A percentile compares a stretch with the other conserved stretches of the same genome.
Evolutionary conservation across 2,888 invertebrate genomes (phyloP).

Genomic region (Diaprepes abbreviatus): DNA sequence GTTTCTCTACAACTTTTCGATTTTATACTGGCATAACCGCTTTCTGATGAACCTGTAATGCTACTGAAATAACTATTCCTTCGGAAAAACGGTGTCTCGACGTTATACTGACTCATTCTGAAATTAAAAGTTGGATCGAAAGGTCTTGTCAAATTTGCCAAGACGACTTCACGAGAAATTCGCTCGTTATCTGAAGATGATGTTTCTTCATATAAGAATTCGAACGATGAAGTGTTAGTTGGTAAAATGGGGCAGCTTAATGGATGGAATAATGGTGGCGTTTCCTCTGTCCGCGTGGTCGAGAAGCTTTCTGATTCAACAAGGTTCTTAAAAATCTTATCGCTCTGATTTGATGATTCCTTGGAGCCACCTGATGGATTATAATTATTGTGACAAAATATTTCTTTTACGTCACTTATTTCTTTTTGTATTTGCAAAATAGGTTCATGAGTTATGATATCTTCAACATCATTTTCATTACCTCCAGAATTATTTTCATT

Average conservation of each 20-base stretch:
- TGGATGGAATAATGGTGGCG: constrained; percentile 26
- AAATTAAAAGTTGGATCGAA: constrained; percentile 37
- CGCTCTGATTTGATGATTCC: background rate
- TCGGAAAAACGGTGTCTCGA: constrained; percentile 29
- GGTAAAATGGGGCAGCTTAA: constrained; percentile 49
- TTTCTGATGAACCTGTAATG: constrained; percentile 52
- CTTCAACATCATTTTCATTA: background rate
- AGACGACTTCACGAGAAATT: constrained; percentile 16
- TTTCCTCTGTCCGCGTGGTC: background rate
- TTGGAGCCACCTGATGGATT: constrained; percentile 7
- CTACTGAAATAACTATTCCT: background rate
- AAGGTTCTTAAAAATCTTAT: background rate
- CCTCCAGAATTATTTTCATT: background rate
- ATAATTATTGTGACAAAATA: constrained; percentile 5
- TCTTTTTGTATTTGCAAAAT: constrained; percentile 5
- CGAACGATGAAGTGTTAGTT: constrained; percentile 43
- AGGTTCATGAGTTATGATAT: background rate
- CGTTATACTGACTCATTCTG: constrained; percentile 40
- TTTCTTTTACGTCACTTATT: constrained; percentile 5
- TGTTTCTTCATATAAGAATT: constrained; percentile 50
- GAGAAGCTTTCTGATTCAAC: constrained; percentile 8
- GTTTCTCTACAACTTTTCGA: constrained; percentile 44
- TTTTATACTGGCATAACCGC: constrained; percentile 55
- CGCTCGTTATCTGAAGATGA: constrained; percentile 7
- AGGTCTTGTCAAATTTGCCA: constrained; percentile 38